phyloP scores from a whole-genome alignment of 2,888 invertebrate species.

The Julus scandinavius region DNA sequence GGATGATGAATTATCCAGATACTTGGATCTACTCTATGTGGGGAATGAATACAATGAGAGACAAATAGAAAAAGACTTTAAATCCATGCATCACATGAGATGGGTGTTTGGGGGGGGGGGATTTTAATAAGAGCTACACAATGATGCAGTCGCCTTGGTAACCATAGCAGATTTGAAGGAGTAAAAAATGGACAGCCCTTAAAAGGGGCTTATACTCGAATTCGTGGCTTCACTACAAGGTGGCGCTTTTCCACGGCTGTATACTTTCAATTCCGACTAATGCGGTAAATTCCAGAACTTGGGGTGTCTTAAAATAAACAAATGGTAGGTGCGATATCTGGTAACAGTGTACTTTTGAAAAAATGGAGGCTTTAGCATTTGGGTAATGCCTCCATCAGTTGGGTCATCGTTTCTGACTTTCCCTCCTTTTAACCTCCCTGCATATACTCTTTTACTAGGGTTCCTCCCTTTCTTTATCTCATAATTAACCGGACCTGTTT shows the following conservation, averaged over 20 bases:
- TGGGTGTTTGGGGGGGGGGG: conserved; percentile 42
- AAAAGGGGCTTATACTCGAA: not conserved
- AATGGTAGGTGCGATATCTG: too few species aligned
- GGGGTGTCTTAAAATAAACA: too few species aligned
- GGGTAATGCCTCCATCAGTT: too few species aligned
- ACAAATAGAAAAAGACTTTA: conserved; percentile 42
- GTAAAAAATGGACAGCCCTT: conserved; percentile 19
- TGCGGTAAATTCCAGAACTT: not conserved
- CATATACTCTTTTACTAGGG: too few species aligned
- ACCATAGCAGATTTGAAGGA: conserved; percentile 8
- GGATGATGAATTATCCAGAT: conserved; percentile 39
- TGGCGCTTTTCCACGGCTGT: not conserved
- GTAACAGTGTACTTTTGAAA: too few species aligned
- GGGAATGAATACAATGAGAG: conserved; percentile 42
- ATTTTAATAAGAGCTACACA: conserved; percentile 30
- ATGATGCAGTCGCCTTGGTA: not conserved
- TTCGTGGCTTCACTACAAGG: not conserved
- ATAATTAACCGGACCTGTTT: too few species aligned
- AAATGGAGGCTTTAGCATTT: too few species aligned
- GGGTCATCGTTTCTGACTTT: too few species aligned
- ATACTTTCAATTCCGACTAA: too few species aligned
- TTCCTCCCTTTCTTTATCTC: too few species aligned
- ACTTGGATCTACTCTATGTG: conserved; percentile 24
- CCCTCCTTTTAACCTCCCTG: too few species aligned
- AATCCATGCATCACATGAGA: conserved; percentile 34